Evolutionary conservation across 2,113 vertebrate genomes (phyloP), one percentile per base, ranked within the genome.

Genomic region (Actinemys pallida): DNA sequence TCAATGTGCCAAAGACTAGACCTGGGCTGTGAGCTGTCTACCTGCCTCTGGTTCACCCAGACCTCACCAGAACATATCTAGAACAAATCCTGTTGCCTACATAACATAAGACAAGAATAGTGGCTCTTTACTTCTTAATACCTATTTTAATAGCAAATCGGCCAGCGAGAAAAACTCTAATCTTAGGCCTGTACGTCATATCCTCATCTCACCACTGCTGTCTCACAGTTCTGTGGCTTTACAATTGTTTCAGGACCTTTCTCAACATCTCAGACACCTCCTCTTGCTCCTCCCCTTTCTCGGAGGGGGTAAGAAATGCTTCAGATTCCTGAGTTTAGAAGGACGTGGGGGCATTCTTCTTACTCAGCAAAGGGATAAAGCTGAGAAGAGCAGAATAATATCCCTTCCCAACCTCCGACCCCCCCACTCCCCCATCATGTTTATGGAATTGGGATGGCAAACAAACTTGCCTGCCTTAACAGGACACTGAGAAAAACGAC

Each of bases 241-340:
- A 92, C 86, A 97, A 79, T 92, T 95, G 94, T 88, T 88, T 89
- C 86, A 84, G 82, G 84, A 90, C 69, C 78, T 93, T 97, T 97
- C 95, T 94, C 87, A 95, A 83, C 95, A 90, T 69, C n/a, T 91
- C 54, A 94, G 90, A 90, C 89, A 89, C 92, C 76, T 93, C 94
- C 86, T 90, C 93, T 82, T 91, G 84, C 90, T 96, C 95, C 91
- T 95, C 83, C 81, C 88, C 84, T 93, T 95, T 93, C 96, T 96
- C 75, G 52, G 93, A 29, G 86, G 42, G 80, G 75, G 62, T 92
- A 88, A 98, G 96, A 98, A 97, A 97, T 97, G 72, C 95, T 95
- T 95, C 3, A 42, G 91, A 98, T 98, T 98, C 98, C 95, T 86
- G 93, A 93, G 92, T 95, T 88, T 47, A 93, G 90, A 96, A 97